Percentiles rank a stretch among this genome's conserved stretches.
phyloP scores from a whole-genome alignment of 1,140 invertebrate species.

The Apis laboriosa region DNA sequence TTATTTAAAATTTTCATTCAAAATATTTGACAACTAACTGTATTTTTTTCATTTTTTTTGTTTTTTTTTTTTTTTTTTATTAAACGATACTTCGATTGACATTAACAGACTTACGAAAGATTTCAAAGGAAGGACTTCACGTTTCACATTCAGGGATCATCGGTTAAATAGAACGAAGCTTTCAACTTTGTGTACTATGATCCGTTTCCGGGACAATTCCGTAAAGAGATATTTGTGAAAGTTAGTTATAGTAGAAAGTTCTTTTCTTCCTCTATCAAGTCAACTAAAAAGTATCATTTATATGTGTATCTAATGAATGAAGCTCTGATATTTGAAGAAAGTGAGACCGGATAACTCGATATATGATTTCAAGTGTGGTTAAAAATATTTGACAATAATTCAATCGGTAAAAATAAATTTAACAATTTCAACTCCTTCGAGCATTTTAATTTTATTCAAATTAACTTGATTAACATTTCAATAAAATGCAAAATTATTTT shows the following conservation, averaged over 20 bases:
- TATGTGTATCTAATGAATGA: neutral
- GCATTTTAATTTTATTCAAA: too few relatives aligned
- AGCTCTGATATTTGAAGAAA: neutral
- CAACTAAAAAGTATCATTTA: neutral
- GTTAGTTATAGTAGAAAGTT: constrained; percentile 62
- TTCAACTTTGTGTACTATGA: neutral
- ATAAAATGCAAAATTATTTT: too few relatives aligned
- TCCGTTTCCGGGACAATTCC: constrained; percentile 53
- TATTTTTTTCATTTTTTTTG: too few relatives aligned
- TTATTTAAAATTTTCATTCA: too few relatives aligned
- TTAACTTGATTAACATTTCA: too few relatives aligned
- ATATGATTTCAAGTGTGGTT: neutral
- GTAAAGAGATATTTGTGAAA: constrained; percentile 58
- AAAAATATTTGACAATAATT: too few relatives aligned
- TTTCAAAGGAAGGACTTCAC: neutral
- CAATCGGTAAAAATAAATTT: too few relatives aligned
- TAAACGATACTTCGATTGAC: neutral
- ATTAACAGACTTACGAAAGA: neutral
- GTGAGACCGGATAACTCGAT: neutral
- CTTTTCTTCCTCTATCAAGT: constrained; percentile 42
- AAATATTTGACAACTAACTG: too few relatives aligned
- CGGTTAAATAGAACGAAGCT: neutral
- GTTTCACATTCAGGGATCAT: neutral
- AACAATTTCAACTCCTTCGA: too few relatives aligned
- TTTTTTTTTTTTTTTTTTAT: neutral